Conservation (phyloP, 2,888 invertebrate genomes). For the Philereme vetulata region DNA sequence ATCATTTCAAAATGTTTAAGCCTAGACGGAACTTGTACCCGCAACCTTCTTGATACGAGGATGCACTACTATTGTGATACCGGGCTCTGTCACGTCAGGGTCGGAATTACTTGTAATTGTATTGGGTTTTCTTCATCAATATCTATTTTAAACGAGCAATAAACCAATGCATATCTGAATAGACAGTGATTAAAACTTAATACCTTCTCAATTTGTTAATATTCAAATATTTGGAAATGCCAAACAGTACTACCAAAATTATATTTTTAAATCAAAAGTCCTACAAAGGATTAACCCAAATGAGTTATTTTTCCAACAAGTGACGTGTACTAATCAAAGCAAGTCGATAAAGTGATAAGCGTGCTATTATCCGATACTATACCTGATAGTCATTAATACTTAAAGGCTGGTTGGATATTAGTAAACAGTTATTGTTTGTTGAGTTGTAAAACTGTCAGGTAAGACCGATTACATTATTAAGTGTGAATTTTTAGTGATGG, state of each 20-base stretch:
- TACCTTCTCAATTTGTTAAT: background rate
- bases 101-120: too few species aligned
- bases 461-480: slow-evolving; percentile 35
- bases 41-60: too few species aligned
- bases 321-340: slow-evolving; percentile 64
- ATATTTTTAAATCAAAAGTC: too few species aligned
- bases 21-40: too few species aligned
- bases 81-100: too few species aligned
- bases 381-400: slow-evolving; percentile 38
- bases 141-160: too few species aligned
- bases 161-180: slow-evolving; percentile 24
- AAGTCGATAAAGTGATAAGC: slow-evolving; percentile 50
- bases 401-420: slow-evolving; percentile 35
- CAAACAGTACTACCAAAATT: too few species aligned
- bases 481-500: background rate
- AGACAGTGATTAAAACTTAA: slow-evolving; percentile 24
- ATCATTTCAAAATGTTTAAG: too few species aligned
- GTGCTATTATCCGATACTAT: slow-evolving; percentile 32
- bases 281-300: background rate
- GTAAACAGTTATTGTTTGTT: slow-evolving; percentile 44
- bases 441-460: slow-evolving; percentile 50
- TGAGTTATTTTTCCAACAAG: slow-evolving; percentile 6
- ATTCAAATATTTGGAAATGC: background rate
- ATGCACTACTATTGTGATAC: too few species aligned
- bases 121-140: too few species aligned